These are phyloP conservation scores for Hesperia comma DNA, from an alignment of 2,888 invertebrate species.

Conservation along the genomic window DNA sequence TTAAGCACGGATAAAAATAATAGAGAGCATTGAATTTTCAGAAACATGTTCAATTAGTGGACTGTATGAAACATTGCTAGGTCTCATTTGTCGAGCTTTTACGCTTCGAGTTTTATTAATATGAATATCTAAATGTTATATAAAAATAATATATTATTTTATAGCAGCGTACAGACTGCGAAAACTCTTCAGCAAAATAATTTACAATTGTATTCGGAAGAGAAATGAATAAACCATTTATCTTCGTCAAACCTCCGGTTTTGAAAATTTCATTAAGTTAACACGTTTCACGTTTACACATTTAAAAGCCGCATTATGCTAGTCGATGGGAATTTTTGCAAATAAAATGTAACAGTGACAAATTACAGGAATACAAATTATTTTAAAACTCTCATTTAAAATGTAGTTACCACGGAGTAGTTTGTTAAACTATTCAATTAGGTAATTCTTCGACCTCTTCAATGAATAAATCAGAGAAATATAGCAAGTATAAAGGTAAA, in stretches of 20 bases:
- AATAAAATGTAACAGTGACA: constrained; percentile 5
- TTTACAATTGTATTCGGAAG: constrained; percentile 21
- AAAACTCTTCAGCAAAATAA: constrained; percentile 14
- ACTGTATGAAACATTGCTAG: no score
- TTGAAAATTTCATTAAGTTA: constrained; percentile 23
- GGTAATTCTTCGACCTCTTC: no score
- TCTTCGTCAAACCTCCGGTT: constrained; percentile 17
- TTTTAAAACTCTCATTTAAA: no score
- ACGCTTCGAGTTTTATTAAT: no score
- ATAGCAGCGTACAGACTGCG: background rate
- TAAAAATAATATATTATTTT: background rate
- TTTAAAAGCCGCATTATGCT: constrained; percentile 7
- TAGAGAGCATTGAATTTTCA: no score
- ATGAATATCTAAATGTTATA: background rate
- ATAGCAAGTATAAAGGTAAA: no score
- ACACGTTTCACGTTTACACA: constrained; percentile 12
- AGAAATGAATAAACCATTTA: constrained; percentile 25
- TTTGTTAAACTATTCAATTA: no score
- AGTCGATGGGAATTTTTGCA: background rate
- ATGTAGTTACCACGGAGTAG: no score
- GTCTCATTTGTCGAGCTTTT: no score
- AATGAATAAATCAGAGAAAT: no score
- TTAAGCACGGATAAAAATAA: no score
- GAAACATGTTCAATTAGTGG: no score
- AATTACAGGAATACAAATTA: background rate